These are phyloP conservation scores for Orchesella flavescens DNA, from an alignment of 2,888 invertebrate species.

Conservation along the genomic window DNA sequence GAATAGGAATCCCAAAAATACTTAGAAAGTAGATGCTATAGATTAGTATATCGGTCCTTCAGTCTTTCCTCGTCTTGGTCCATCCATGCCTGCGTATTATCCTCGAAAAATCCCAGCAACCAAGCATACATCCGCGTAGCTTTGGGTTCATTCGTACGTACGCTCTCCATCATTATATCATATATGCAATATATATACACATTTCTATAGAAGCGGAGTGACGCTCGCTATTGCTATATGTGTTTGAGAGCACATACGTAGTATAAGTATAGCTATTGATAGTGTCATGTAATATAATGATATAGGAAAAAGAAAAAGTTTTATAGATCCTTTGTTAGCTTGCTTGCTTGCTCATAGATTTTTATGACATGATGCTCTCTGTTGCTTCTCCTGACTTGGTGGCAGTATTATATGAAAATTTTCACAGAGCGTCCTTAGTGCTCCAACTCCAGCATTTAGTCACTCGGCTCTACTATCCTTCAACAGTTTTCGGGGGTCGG, in stretches of 20 bases:
- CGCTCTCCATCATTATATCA: neutral
- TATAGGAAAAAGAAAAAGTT: neutral
- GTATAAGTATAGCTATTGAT: neutral
- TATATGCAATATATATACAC: neutral
- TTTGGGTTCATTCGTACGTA: neutral
- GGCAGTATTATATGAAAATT: neutral
- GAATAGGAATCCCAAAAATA: neutral
- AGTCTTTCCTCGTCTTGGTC: neutral
- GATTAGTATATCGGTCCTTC: neutral
- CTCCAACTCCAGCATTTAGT: conserved; percentile 22
- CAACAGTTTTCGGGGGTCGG: conserved; percentile 51
- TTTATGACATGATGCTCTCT: neutral
- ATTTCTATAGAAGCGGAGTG: neutral
- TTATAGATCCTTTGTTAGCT: conserved; percentile 13
- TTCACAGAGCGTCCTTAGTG: conserved; percentile 12
- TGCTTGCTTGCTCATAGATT: neutral
- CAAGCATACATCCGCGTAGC: conserved; percentile 16
- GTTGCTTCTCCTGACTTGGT: conserved; percentile 9
- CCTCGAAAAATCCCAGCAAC: conserved; percentile 24
- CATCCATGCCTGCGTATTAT: conserved; percentile 12
- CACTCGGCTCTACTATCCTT: conserved; percentile 39
- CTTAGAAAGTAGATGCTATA: neutral
- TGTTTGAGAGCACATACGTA: neutral
- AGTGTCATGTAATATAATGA: neutral
- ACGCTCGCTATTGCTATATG: neutral